Conservation (phyloP, 2,888 invertebrate species). For the Diloba caeruleocephala region DNA sequence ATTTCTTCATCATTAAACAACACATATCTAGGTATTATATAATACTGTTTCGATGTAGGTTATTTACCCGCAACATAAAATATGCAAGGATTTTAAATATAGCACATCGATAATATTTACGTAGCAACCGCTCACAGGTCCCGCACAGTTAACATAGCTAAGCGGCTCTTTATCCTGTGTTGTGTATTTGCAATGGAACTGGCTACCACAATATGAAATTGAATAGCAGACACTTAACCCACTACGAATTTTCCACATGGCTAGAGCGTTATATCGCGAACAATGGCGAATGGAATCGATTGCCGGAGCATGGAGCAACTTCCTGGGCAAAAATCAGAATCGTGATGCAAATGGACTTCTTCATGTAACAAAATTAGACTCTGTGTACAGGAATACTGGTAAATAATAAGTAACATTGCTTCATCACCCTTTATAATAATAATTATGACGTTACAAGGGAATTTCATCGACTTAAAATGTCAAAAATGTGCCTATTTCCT, state of each 20-base stretch:
- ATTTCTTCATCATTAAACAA: no score
- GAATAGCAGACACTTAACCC: slow-evolving; percentile 41
- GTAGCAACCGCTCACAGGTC: background rate
- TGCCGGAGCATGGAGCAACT: slow-evolving; percentile 42
- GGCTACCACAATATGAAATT: slow-evolving; percentile 24
- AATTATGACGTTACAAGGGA: background rate
- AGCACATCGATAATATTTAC: background rate
- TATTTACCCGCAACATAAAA: no score
- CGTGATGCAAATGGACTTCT: slow-evolving; percentile 2
- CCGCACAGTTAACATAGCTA: background rate
- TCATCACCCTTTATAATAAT: background rate
- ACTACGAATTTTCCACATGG: slow-evolving; percentile 61
- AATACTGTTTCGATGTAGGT: no score
- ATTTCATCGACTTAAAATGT: no score
- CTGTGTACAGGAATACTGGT: no score
- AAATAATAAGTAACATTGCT: no score
- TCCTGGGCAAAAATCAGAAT: slow-evolving; percentile 34
- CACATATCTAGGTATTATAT: no score
- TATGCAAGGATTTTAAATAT: no score
- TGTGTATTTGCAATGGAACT: slow-evolving; percentile 13
- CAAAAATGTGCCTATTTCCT: no score
- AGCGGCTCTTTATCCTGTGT: slow-evolving; percentile 14
- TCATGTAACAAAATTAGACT: background rate
- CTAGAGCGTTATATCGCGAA: slow-evolving; percentile 47
- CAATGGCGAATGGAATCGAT: slow-evolving; percentile 66